Base-by-base conservation (phyloP, 1,140 invertebrate genomes). In the Theocolax elegans region DNA sequence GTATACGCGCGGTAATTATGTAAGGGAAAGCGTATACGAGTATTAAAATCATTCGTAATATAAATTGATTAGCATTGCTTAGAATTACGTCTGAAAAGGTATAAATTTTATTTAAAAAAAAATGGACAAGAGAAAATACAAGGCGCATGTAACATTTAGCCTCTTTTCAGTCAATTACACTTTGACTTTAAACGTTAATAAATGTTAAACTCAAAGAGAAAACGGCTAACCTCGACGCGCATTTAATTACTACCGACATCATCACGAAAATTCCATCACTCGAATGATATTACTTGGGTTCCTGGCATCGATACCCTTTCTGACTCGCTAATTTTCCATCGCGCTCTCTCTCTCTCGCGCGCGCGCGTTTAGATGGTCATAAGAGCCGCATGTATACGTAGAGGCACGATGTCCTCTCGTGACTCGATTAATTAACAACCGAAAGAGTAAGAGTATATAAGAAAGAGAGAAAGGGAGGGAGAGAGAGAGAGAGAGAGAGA, bases 401-500 rank as follows among this genome's bases (percentile, higher is more conserved):
- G 46, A 15, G 2, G 29, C 21, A 15, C 46, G 21, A 58, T 29
- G 48, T 42, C 35, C 15, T 17, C 21, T 69, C 67, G 67, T 62
- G 67, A 69, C 67, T 63, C 59, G 67, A 69, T 69, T 69, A 69
- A 69, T 69, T 69, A 69, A 54, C 58, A 53, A 51, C 9, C 54
- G 19, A 25, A 21, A 23, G 31, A 13, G 15, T 66, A 54, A 72
- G 65, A 67, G 75, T 56, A 72, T 74, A 60, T 54, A 63, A 72
- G 51, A 46, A 15, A 70, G 56, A 72, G 64, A 72, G 75, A 65
- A 70, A 62, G 46, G 68, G n/a, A n/a, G n/a, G n/a, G 19, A 68
- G 58, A 73, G 66, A 67, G 75, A 59, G 74, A 75, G 63, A 58
- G 66, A 72, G 49, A 44, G 17, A 69, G 56, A 71, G 67, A 71